These are phyloP conservation scores for Eudorcas thomsonii DNA, from an alignment of 2,113 vertebrate genomes.

Conservation along the genomic window DNA sequence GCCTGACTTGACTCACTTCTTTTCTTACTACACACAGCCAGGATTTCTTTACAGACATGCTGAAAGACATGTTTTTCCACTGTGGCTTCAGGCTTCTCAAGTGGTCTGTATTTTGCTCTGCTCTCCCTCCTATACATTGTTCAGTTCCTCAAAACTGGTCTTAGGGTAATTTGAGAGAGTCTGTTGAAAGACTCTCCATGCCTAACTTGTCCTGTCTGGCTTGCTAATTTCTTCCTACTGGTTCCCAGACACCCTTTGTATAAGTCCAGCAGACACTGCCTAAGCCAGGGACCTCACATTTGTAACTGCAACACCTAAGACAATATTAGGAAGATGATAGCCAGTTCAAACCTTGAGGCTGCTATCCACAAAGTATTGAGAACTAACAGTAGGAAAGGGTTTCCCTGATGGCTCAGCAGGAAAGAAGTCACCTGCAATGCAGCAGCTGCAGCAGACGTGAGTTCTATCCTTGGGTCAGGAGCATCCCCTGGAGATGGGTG, in stretches of 20 bases:
- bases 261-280: neutral
- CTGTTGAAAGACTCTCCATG: neutral
- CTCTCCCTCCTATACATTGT: neutral
- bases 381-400: neutral
- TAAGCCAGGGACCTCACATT: neutral
- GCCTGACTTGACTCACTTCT: neutral
- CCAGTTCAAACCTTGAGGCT: neutral
- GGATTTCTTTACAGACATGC: neutral
- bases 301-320: neutral
- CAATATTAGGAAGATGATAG: neutral
- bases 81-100: neutral
- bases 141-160: neutral
- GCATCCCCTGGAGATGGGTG: neutral
- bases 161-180: neutral
- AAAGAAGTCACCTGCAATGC: neutral
- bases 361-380: neutral
- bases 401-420: neutral
- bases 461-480: neutral
- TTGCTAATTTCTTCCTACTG: neutral
- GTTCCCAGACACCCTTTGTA: neutral
- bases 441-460: rapidly evolving
- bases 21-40: neutral
- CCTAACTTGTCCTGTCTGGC: neutral
- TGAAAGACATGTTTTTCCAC: neutral
- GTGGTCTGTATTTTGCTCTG: neutral